Evolutionary conservation across 92 coral and sea anemone species (phyloP).

Genomic region (Phenganax marumi): DNA sequence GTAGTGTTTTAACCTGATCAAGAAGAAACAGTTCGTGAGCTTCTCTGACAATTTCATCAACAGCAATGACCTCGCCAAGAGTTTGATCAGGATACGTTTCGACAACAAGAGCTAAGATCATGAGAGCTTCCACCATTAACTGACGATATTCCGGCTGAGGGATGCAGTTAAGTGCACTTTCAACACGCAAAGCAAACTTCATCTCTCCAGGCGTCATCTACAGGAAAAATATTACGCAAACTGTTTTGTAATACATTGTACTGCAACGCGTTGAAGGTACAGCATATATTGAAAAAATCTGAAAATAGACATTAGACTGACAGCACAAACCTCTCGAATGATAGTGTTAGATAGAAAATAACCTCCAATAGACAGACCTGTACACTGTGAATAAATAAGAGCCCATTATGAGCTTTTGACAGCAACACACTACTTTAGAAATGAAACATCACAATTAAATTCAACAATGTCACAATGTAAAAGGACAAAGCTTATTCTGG

Average conservation of each 20-base stretch:
- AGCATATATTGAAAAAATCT: neutral
- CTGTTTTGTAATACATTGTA: neutral
- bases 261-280: neutral
- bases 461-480: too few species aligned
- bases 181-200: constrained; percentile 91
- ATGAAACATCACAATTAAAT: neutral
- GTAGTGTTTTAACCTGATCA: constrained; percentile 63
- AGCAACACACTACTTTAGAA: neutral
- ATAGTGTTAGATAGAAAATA: constrained; percentile 81
- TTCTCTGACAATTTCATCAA: constrained; percentile 79
- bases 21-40: constrained; percentile 72
- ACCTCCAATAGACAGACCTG: constrained; percentile 70
- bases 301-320: neutral
- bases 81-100: constrained; percentile 88
- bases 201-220: constrained; percentile 98
- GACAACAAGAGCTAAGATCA: constrained; percentile 87
- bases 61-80: constrained; percentile 83
- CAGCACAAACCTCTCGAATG: constrained; percentile 78
- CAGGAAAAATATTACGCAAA: neutral
- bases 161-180: constrained; percentile 87
- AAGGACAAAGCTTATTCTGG: too few species aligned
- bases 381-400: constrained; percentile 56
- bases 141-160: constrained; percentile 99
- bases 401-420: neutral
- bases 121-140: constrained; percentile 80